A percentile compares a stretch with the other conserved stretches of the same genome.
phyloP scores from a whole-genome alignment of 1,140 invertebrate species.

The Microvelia longipes region DNA sequence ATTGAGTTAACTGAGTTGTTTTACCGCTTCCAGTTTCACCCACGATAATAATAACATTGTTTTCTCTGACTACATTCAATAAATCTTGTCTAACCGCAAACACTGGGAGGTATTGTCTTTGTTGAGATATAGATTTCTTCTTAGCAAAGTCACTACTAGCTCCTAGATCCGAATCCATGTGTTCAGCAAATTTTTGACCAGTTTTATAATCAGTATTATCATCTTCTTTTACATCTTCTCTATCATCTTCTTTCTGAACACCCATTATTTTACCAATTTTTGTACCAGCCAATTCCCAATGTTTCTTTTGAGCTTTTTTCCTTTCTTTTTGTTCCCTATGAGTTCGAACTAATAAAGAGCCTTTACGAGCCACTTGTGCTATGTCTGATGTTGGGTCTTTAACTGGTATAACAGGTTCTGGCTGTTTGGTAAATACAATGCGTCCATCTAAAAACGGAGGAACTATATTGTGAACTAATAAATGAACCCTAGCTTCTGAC shows the following conservation, averaged over 20 bases:
- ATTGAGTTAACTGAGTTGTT: constrained; percentile 97
- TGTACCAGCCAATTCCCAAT: constrained; percentile 96
- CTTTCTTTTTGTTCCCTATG: constrained; percentile 93
- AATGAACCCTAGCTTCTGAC: constrained; percentile 80
- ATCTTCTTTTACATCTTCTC: constrained; percentile 35
- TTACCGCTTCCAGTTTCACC: constrained; percentile 98
- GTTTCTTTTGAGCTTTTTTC: constrained; percentile 91
- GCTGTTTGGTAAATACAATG: constrained; percentile 98
- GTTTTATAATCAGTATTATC: constrained; percentile 60
- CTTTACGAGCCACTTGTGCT: constrained; percentile 93
- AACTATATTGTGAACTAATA: constrained; percentile 95
- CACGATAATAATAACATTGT: constrained; percentile 83
- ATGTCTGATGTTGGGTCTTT: constrained; percentile 94
- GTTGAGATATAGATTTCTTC: constrained; percentile 71
- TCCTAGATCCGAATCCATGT: constrained; percentile 59
- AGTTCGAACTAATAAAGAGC: constrained; percentile 71
- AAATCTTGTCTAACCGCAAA: constrained; percentile 91
- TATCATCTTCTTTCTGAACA: constrained; percentile 66
- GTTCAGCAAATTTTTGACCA: constrained; percentile 92
- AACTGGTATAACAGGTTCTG: constrained; percentile 85
- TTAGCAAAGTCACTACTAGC: constrained; percentile 79
- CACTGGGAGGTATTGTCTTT: constrained; percentile 83
- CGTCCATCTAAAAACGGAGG: constrained; percentile 97
- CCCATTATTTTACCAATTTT: constrained; percentile 96
- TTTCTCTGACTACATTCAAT: constrained; percentile 84